Conservation (phyloP, 2,113 vertebrate genomes). For the Cheirogaleus medius region DNA sequence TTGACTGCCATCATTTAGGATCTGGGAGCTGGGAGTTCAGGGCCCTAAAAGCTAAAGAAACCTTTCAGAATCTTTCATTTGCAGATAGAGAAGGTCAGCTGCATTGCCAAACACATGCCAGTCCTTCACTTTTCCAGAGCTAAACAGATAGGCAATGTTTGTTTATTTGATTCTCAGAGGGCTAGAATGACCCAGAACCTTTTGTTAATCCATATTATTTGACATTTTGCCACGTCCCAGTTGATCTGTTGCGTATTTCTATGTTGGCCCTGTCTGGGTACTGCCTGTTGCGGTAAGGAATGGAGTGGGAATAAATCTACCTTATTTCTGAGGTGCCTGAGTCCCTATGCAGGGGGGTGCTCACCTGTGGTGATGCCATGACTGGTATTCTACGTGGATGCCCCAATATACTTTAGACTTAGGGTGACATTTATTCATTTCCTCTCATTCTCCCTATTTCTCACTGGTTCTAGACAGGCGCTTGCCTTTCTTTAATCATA, state of each 20-base stretch:
- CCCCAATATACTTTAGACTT: not conserved
- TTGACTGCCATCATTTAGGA: not conserved
- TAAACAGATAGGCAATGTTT: not conserved
- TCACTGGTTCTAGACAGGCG: not conserved
- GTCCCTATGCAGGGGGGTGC: not conserved
- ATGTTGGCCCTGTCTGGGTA: not conserved
- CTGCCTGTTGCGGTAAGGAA: not conserved
- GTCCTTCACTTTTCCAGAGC: not conserved
- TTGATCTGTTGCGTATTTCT: not conserved
- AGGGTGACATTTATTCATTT: not conserved
- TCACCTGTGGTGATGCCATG: not conserved
- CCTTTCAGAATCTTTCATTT: not conserved
- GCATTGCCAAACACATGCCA: not conserved
- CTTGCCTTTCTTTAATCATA: not conserved
- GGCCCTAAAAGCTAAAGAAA: not conserved
- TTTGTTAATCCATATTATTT: not conserved
- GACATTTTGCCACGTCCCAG: not conserved
- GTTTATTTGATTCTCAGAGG: not conserved
- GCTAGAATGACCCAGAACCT: not conserved
- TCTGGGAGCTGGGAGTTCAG: not conserved
- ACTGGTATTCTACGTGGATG: not conserved
- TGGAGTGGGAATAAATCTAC: not conserved
- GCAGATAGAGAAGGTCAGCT: not conserved
- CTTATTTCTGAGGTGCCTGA: not conserved
- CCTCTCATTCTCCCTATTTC: not conserved